Conservation (phyloP, 1,140 invertebrate species). For the Trachymyrmex septentrionalis region DNA sequence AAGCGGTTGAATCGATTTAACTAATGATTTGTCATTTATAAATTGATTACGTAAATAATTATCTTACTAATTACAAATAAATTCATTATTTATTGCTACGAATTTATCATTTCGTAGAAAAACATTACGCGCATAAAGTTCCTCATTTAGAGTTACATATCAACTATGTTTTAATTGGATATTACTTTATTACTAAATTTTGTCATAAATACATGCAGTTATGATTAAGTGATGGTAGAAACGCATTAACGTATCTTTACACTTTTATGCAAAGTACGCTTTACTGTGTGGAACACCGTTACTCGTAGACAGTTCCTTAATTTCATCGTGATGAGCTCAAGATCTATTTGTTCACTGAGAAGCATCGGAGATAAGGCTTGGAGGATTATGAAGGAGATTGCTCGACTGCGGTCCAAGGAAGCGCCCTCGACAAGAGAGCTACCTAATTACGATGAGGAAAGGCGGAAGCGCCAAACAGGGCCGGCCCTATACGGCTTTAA, state of each 20-base stretch:
- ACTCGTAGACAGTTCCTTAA: conserved; percentile 73
- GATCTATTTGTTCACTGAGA: conserved; percentile 80
- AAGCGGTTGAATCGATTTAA: neutral
- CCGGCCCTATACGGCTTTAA: conserved; percentile 7
- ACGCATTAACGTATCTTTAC: conserved; percentile 10
- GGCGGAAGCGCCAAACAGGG: conserved; percentile 37
- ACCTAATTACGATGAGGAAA: conserved; percentile 69
- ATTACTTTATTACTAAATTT: conserved; percentile 14
- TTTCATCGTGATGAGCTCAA: conserved; percentile 78
- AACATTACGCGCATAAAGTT: neutral
- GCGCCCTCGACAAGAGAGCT: conserved; percentile 67
- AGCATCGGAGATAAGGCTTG: conserved; percentile 70
- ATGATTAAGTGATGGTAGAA: neutral
- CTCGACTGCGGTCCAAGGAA: conserved; percentile 63
- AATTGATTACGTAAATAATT: conserved; percentile 40
- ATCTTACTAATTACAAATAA: neutral
- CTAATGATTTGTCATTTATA: conserved; percentile 19
- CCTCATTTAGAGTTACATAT: neutral
- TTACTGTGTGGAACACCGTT: conserved; percentile 7
- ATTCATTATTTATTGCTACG: neutral
- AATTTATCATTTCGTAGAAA: neutral
- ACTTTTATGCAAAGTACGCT: conserved; percentile 25
- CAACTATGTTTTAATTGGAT: neutral
- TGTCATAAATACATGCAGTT: neutral
- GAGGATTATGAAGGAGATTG: conserved; percentile 71